Evolutionary conservation across 1,140 invertebrate genomes (phyloP), one percentile per base, ranked within the genome.

Genomic region (Diachasmimorpha longicaudata): DNA sequence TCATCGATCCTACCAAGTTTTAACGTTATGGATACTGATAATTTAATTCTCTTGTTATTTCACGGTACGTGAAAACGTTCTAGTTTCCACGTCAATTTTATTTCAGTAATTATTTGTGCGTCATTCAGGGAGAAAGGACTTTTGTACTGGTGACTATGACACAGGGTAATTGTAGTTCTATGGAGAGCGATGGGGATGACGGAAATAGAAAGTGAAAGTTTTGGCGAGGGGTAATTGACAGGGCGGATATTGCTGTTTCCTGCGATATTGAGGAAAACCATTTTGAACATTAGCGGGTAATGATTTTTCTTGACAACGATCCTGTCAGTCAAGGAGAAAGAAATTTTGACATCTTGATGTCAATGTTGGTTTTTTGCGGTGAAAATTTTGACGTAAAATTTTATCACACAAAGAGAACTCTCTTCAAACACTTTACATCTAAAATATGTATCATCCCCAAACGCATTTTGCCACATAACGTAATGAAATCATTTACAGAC

Each of bases 401-500:
- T 46, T 46, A 46, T 14, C 44, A 14, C n/a, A 14, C 4, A n/a
- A 46, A 46, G n/a, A 6, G 1, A 16, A n/a, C 9, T 16, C 48
- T 16, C 48, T 52, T n/a, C 5, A n/a, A n/a, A 52, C 14, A 13
- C 48, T 16, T 2, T 16, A 6, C 31, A 3, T 6, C 6, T 31
- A 31, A 31, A 31, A 31, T 31, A 31, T 31, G 31, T 31, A 31
- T 31, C 31, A 31, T 31, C 6, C 31, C 31, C 72, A 77, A 79
- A 78, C 72, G 67, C 21, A 81, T 81, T 81, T 80, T 75, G 46
- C 69, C 68, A 79, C 68, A 72, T 72, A 70, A 44, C 31, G 72
- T 82, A 82, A 83, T 82, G 78, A 80, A 81, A 84, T 84, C 75
- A 84, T 83, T 81, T 81, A 79, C 82, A 79, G 74, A 44, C 78